Evolutionary conservation across 2,888 invertebrate genomes (phyloP).

Genomic region (Bibio marci): DNA sequence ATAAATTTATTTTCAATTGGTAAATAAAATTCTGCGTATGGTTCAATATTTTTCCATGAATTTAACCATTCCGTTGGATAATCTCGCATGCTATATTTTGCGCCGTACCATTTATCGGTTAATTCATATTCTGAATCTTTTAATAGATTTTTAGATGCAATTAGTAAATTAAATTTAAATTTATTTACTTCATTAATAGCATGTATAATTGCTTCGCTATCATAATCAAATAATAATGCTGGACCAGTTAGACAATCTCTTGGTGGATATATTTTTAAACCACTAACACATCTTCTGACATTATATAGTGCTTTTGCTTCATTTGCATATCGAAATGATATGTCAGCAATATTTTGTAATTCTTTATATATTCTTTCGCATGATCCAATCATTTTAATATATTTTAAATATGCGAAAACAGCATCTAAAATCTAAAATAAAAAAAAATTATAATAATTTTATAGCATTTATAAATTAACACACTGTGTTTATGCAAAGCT

Average conservation of each 20-base stretch:
- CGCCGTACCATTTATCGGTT: slow-evolving; percentile 70
- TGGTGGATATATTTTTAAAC: slow-evolving; percentile 66
- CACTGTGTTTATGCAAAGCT: too few relatives aligned
- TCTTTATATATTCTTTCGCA: slow-evolving; percentile 53
- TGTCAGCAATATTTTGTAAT: slow-evolving; percentile 52
- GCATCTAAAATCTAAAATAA: slow-evolving; percentile 63
- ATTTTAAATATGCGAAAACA: slow-evolving; percentile 61
- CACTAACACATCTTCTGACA: slow-evolving; percentile 57
- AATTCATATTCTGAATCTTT: slow-evolving; percentile 35
- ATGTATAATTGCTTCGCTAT: slow-evolving; percentile 36
- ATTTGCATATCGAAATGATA: slow-evolving; percentile 51
- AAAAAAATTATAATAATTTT: too few relatives aligned
- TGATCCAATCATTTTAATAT: slow-evolving; percentile 50
- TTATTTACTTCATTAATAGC: slow-evolving; percentile 20
- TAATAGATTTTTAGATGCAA: slow-evolving; percentile 22
- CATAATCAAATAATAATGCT: slow-evolving; percentile 56
- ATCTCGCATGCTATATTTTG: slow-evolving; percentile 50
- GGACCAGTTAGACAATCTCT: slow-evolving; percentile 64
- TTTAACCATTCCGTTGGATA: slow-evolving; percentile 45
- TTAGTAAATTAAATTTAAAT: slow-evolving; percentile 25
- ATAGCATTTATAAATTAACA: too few relatives aligned
- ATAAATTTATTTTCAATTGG: slow-evolving; percentile 59
- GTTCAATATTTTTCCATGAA: slow-evolving; percentile 40
- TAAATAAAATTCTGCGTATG: slow-evolving; percentile 41
- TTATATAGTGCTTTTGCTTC: slow-evolving; percentile 57